Base-by-base conservation (phyloP, 2,888 invertebrate species). In the Andrena chrysosceles region DNA sequence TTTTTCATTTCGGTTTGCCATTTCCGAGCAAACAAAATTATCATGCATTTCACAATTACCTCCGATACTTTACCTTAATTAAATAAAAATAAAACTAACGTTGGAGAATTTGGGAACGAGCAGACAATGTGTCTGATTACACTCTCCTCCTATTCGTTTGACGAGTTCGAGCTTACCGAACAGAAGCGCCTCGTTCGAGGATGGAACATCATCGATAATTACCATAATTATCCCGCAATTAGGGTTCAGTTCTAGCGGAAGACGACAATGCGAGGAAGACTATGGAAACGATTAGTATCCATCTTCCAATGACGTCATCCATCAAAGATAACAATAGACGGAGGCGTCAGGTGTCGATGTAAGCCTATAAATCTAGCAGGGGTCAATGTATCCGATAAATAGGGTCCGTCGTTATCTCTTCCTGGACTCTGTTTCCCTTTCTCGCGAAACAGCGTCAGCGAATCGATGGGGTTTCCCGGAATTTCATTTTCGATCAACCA, bases 221-320 rank as follows among this genome's bases (percentile, higher is more conserved):
- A 35, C 35, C 42, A 54, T 71, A 73, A 83, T 83, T 77, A 56
- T 16, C 60, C 23, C 3, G 54, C 49, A 66, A 81, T 81, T 77
- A 72, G 56, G 68, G 60, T 20, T 48, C 54, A 35, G 56, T 33
- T 52, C 48, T 31, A 26, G 64, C 8, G 64, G 20, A 75, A 72
- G 69, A 63, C 49, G 33, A 71, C 69, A 59, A 81, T 62, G 29
- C 62, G 35, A 10, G 26, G 71, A 73, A 78, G 85, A 81, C 71
- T 78, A 81, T 73, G 54, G 78, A 62, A 74, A 78, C 85, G 72
- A 81, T 85, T 81, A 78, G 75, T 85, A 85, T 76, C 75, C 63
- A 69, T 49, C 66, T 70, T 8, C 52, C 33, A 31, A n/a, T 62
- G 42, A 67, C 78, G 70, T 66, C 73, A 78, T 85, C 78, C 75